These are phyloP conservation scores for Hycleus phaleratus DNA, from an alignment of 1,140 invertebrate species.

Conservation along the genomic window DNA sequence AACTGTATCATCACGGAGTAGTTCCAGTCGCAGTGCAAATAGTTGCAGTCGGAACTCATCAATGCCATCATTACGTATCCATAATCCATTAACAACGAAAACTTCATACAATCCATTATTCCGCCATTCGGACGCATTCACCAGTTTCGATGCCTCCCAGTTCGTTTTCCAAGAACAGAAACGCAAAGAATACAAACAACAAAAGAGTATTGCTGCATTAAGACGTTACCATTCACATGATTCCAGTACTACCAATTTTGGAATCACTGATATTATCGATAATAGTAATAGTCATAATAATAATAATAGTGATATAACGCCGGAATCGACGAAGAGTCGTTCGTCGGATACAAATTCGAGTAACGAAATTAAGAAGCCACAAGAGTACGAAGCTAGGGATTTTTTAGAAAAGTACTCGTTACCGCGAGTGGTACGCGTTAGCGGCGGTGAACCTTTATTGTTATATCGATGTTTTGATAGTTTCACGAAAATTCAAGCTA, in stretches of 20 bases:
- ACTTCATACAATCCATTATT: slow-evolving; percentile 33
- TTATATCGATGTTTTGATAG: slow-evolving; percentile 48
- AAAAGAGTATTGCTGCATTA: slow-evolving; percentile 18
- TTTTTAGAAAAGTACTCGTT: slow-evolving; percentile 33
- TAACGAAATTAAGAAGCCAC: background rate
- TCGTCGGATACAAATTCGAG: slow-evolving; percentile 22
- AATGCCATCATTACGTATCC: slow-evolving; percentile 33
- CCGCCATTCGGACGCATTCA: slow-evolving; percentile 31
- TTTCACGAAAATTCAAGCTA: slow-evolving; percentile 48
- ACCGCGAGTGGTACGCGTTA: slow-evolving; percentile 29
- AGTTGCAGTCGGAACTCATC: slow-evolving; percentile 33
- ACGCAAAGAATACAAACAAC: slow-evolving; percentile 17
- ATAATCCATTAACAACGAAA: slow-evolving; percentile 28
- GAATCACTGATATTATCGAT: background rate
- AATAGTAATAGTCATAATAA: slow-evolving; percentile 4
- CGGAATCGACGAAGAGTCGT: slow-evolving; percentile 28
- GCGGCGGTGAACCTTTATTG: slow-evolving; percentile 41
- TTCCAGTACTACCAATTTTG: slow-evolving; percentile 23
- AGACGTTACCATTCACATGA: slow-evolving; percentile 33
- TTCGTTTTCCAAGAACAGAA: slow-evolving; percentile 30
- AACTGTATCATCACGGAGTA: slow-evolving; percentile 31
- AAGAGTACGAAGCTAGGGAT: slow-evolving; percentile 27
- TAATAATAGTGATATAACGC: slow-evolving; percentile 20
- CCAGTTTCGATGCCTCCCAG: slow-evolving; percentile 34
- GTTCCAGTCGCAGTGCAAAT: slow-evolving; percentile 24